Percentiles rank a stretch among this genome's conserved stretches.
Conservation (phyloP, 2,113 vertebrate genomes). For the Mesembrinibis cayennensis region DNA sequence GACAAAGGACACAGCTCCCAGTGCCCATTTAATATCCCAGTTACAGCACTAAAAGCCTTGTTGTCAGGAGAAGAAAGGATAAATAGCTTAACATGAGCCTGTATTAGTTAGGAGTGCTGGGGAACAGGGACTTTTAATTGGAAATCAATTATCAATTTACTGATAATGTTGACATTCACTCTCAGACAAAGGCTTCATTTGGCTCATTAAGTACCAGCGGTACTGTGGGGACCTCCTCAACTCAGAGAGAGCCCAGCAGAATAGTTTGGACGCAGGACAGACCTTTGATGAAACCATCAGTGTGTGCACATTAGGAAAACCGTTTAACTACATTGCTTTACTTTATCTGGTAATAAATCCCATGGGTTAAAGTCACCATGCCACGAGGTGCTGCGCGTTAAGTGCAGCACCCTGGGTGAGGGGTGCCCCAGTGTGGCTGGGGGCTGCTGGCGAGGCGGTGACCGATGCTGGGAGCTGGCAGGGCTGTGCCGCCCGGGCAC, state of each 20-base stretch:
- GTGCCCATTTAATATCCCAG: neutral
- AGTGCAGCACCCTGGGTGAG: neutral
- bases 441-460: neutral
- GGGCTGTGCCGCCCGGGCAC: neutral
- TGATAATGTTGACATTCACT: neutral
- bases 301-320: neutral
- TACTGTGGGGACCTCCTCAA: neutral
- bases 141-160: neutral
- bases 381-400: accelerated
- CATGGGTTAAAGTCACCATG: neutral
- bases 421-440: neutral
- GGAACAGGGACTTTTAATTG: neutral
- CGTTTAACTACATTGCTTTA: neutral
- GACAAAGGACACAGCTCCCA: neutral
- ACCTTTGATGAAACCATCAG: neutral
- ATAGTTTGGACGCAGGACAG: neutral
- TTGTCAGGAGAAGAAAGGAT: neutral
- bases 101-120: neutral
- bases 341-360: neutral
- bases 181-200: neutral
- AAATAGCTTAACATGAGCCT: neutral
- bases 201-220: neutral
- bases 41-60: neutral
- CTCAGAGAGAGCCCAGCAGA: neutral
- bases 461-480: neutral